Conservation (phyloP, 1,140 invertebrate species). For the Cotesia typhae region DNA sequence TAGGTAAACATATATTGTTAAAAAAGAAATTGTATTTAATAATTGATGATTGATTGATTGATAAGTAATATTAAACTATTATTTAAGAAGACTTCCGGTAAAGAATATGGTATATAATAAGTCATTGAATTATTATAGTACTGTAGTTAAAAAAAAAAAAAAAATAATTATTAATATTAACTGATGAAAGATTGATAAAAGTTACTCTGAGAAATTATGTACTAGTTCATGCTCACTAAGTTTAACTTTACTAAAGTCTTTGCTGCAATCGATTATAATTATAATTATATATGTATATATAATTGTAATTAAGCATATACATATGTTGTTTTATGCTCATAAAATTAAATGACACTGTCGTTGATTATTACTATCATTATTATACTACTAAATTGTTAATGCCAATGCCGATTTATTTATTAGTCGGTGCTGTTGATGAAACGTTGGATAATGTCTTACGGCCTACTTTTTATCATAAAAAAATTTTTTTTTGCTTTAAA, state of each 20-base stretch:
- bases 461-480: slow-evolving; percentile 16
- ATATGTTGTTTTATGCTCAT: slow-evolving; percentile 24
- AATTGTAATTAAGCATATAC: too few species aligned
- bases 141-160: background rate
- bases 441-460: slow-evolving; percentile 22
- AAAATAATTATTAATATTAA: background rate
- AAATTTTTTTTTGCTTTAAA: slow-evolving; percentile 5
- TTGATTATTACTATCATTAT: slow-evolving; percentile 24
- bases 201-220: too few species aligned
- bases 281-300: too few species aligned
- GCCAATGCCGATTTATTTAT: too few species aligned
- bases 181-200: too few species aligned
- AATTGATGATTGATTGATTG: slow-evolving; percentile 27
- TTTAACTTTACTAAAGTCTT: too few species aligned
- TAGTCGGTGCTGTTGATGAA: slow-evolving; percentile 22
- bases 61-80: background rate
- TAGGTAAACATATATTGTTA: slow-evolving; percentile 6
- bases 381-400: slow-evolving; percentile 2
- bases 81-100: background rate
- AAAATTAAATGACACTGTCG: slow-evolving; percentile 26
- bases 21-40: slow-evolving; percentile 34
- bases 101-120: too few species aligned
- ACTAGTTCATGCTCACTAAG: too few species aligned
- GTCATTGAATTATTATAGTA: background rate
- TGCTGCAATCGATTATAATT: too few species aligned